Base-by-base conservation (phyloP, 2,888 invertebrate species). In the Boloria selene region DNA sequence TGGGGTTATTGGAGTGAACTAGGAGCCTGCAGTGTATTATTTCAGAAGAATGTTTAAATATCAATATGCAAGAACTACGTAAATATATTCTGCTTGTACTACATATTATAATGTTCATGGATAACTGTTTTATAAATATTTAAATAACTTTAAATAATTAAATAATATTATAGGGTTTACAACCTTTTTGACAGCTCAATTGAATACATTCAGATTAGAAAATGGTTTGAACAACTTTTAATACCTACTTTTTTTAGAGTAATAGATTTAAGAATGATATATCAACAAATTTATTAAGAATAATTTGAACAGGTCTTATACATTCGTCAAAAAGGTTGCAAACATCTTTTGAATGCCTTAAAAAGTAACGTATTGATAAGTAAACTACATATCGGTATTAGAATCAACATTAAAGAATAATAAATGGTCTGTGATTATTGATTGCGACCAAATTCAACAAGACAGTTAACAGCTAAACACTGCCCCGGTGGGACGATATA, bases 81-180 rank as follows among this genome's bases (percentile, higher is more conserved):
- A 76, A 72, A 75, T 76, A 75, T 79, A 76, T 72, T 69, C 51
- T 66, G 68, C 65, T 70, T 53, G 53, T 56, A 65, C 70, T 75
- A 78, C 73, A 75, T 77, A 78, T n/a, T n/a, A n/a, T 75, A 81
- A 78, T 80, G 81, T 75, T 77, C 66, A 76, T 78, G 78, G 79
- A 80, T 83, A 82, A 80, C 77, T 67, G 76, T 75, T 77, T 31
- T 82, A 81, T 77, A 76, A 77, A 73, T 75, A 74, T 73, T 75
- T 58, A 62, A 62, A 63, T 67, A 52, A 22, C 22, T 22, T 22
- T 22, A 22, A 22, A 22, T 22, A 22, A 22, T 22, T 22, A 22
- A 22, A 22, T 22, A 65, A 67, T 55, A 14, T 59, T 63, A 45
- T 42, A 56, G 49, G 42, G 56, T 61, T 53, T 67, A 68, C 72